Percentiles rank a stretch among this genome's conserved stretches.
phyloP scores from a whole-genome alignment of 2,888 invertebrate species.

The Monochamus alternatus region DNA sequence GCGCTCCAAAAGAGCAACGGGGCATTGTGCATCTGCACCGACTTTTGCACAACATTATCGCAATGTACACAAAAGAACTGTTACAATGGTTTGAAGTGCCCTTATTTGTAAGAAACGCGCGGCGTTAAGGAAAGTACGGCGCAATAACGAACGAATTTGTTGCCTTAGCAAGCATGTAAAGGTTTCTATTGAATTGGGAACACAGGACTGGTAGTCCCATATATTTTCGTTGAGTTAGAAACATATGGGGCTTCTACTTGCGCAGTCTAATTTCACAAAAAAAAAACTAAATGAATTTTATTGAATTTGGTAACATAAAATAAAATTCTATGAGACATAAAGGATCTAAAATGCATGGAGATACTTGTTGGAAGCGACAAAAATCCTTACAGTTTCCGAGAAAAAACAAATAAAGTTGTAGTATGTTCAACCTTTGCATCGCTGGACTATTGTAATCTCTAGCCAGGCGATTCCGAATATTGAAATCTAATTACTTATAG shows the following conservation, averaged over 20 bases:
- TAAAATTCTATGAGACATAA: no score
- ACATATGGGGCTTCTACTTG: not conserved
- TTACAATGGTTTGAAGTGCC: constrained; percentile 22
- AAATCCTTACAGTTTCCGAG: no score
- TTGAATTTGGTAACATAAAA: no score
- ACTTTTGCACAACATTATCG: constrained; percentile 33
- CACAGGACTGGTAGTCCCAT: not conserved
- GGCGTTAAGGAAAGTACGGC: constrained; percentile 29
- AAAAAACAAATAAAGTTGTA: no score
- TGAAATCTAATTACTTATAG: no score
- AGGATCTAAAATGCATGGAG: no score
- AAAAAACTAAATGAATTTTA: not conserved
- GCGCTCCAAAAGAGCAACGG: constrained; percentile 37
- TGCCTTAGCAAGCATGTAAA: constrained; percentile 23
- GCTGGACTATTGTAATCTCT: no score
- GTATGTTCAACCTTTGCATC: no score
- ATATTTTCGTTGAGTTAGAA: not conserved
- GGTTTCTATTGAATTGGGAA: constrained; percentile 21
- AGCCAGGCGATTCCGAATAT: no score
- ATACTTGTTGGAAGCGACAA: no score
- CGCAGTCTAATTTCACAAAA: not conserved
- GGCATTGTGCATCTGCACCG: constrained; percentile 35
- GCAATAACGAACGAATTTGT: constrained; percentile 34
- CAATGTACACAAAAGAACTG: constrained; percentile 34
- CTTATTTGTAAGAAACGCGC: constrained; percentile 37